Evolutionary conservation across 2,797 vertebrate species (phyloP), one percentile per base, ranked within the genome.

Genomic region (Rhinatrema bivittatum): DNA sequence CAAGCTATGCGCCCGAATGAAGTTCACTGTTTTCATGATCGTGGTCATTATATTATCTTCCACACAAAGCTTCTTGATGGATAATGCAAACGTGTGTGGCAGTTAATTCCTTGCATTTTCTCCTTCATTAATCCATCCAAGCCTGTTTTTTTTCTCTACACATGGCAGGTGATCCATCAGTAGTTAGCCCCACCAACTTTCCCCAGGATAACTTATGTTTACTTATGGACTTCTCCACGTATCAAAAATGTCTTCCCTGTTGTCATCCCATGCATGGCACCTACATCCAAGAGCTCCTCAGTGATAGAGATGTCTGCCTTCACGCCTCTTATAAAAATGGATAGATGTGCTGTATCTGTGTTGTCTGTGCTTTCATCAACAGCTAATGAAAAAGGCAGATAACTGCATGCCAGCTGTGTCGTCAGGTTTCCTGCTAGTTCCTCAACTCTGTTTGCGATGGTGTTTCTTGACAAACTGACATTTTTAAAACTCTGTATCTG

Each of bases 341-440:
- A n/a, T n/a, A n/a, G n/a, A n/a, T n/a, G n/a, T n/a, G n/a, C n/a
- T n/a, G n/a, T n/a, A n/a, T n/a, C n/a, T n/a, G n/a, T n/a, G n/a
- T n/a, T n/a, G n/a, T n/a, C n/a, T n/a, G n/a, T n/a, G n/a, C n/a
- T n/a, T n/a, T n/a, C n/a, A n/a, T n/a, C n/a, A n/a, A 43, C 9
- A 25, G 39, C 44, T 14, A 44, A 13, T 47, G 39, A 33, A 47
- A 44, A 47, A 9, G 28, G 20, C 13, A 33, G 21, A 28, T 44
- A 44, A 44, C 16, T 29, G 42, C 4, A 15, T 20, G 36, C 25
- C 21, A 47, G 19, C 25, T 42, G n/a, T 29, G 33, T 38, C 25
- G n/a, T n/a, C n/a, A 38, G 33, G 45, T 45, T 45, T n/a, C 19
- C 16, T 8, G 26, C 25, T n/a, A 46, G 35, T 7, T 46, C 26